A percentile compares a stretch with the other conserved stretches of the same genome.
phyloP scores from a whole-genome alignment of 2,888 invertebrate genomes.

The Laspeyria flexula region DNA sequence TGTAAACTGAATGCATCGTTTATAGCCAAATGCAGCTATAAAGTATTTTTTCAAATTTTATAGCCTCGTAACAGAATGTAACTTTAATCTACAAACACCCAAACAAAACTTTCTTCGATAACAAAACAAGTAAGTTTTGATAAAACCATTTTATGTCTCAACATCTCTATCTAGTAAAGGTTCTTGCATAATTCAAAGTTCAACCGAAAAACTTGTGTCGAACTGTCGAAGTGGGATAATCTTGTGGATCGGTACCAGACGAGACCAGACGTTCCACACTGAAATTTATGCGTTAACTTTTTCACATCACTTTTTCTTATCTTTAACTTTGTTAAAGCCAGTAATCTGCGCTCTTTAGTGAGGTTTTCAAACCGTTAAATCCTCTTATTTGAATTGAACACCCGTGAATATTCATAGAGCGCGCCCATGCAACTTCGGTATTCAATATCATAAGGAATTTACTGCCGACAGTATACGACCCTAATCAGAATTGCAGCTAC shows the following conservation, averaged over 20 bases:
- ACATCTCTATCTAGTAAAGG: constrained; percentile 50
- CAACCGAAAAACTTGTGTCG: constrained; percentile 63
- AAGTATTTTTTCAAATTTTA: constrained; percentile 2
- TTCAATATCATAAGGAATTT: constrained; percentile 26
- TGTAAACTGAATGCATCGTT: neutral
- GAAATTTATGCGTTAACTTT: constrained; percentile 81
- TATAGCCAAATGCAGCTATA: constrained; percentile 2
- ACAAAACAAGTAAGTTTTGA: constrained; percentile 41
- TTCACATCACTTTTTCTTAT: constrained; percentile 81
- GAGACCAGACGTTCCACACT: constrained; percentile 71
- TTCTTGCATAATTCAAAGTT: constrained; percentile 63
- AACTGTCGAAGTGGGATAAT: constrained; percentile 79
- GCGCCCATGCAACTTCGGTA: constrained; percentile 19
- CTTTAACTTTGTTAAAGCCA: constrained; percentile 64
- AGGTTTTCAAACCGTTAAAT: constrained; percentile 39
- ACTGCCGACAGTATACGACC: neutral
- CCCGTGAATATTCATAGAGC: constrained; percentile 39
- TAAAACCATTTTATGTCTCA: constrained; percentile 41
- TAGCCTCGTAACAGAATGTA: constrained; percentile 14
- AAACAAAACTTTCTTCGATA: constrained; percentile 32
- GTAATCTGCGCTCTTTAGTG: constrained; percentile 57
- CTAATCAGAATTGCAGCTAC: constrained; percentile 15
- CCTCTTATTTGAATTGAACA: constrained; percentile 38
- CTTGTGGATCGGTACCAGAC: constrained; percentile 70
- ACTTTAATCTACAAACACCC: constrained; percentile 4